Conservation (phyloP, 2,113 vertebrate genomes). For the Spilogale gracilis region DNA sequence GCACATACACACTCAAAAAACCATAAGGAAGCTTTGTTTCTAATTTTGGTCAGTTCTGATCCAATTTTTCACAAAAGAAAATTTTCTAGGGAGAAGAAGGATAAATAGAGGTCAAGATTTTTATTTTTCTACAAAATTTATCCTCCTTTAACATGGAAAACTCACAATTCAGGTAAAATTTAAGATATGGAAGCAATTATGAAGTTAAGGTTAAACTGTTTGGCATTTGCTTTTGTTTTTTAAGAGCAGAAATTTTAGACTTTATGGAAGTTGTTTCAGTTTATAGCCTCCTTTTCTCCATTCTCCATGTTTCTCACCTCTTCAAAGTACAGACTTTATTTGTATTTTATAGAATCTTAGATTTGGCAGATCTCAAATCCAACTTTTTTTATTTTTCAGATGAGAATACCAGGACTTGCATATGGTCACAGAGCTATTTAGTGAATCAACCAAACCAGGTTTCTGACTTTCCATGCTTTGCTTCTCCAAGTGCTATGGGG, state of each 20-base stretch:
- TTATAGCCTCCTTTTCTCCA: not conserved
- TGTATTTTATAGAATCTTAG: not conserved
- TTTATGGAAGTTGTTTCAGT: not conserved
- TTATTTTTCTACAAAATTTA: not conserved
- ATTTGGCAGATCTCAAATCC: not conserved
- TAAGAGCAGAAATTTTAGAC: not conserved
- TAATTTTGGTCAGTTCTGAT: not conserved
- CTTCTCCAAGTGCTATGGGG: not conserved
- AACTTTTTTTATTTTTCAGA: not conserved
- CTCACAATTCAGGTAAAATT: not conserved
- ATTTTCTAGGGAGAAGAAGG: not conserved
- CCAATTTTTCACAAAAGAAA: not conserved
- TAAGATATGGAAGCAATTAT: not conserved
- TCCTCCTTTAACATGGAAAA: not conserved
- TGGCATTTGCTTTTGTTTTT: not conserved
- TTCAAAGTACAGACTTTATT: not conserved
- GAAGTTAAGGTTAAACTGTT: not conserved
- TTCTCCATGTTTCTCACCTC: not conserved
- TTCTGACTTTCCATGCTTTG: not conserved
- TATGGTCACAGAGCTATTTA: not conserved
- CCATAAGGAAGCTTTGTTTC: not conserved
- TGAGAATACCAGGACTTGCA: not conserved
- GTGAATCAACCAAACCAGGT: not conserved
- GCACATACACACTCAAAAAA: not conserved
- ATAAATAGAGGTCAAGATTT: not conserved